These are phyloP conservation scores for Ethmia dodecea DNA, from an alignment of 2,888 invertebrate genomes.

Conservation along the genomic window DNA sequence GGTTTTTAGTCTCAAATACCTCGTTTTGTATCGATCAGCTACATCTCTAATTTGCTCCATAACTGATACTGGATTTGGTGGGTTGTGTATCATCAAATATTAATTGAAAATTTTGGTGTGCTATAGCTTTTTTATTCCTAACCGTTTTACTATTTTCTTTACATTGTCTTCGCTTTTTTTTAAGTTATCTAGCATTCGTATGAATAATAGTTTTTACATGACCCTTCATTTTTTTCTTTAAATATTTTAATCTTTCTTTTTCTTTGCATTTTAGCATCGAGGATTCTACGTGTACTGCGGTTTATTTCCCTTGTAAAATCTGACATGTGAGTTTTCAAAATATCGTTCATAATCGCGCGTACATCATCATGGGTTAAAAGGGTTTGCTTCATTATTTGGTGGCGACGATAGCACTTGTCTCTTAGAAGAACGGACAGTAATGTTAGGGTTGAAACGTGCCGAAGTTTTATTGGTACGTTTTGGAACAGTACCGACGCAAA, in stretches of 20 bases:
- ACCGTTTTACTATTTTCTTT: constrained; percentile 19
- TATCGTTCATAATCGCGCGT: too few species aligned
- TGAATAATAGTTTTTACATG: constrained; percentile 16
- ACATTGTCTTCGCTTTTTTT: constrained; percentile 19
- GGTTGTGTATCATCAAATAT: constrained; percentile 15
- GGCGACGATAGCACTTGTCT: too few species aligned
- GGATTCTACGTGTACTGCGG: too few species aligned
- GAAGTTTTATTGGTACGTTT: too few species aligned
- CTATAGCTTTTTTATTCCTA: constrained; percentile 17
- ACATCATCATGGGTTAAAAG: too few species aligned
- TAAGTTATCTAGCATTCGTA: constrained; percentile 18
- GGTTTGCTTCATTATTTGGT: too few species aligned
- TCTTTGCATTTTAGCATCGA: too few species aligned
- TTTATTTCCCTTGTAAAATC: too few species aligned
- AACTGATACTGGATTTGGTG: constrained; percentile 3
- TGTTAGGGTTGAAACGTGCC: too few species aligned
- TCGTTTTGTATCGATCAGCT: neutral
- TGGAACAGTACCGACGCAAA: too few species aligned
- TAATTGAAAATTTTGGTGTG: constrained; percentile 10
- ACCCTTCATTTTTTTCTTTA: constrained; percentile 19
- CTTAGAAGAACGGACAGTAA: too few species aligned
- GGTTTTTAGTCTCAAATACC: neutral
- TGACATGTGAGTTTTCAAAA: too few species aligned
- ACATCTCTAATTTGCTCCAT: neutral
- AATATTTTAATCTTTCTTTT: constrained; percentile 15